Conservation (phyloP, 2,797 vertebrate genomes). For the Chelonia mydas region DNA sequence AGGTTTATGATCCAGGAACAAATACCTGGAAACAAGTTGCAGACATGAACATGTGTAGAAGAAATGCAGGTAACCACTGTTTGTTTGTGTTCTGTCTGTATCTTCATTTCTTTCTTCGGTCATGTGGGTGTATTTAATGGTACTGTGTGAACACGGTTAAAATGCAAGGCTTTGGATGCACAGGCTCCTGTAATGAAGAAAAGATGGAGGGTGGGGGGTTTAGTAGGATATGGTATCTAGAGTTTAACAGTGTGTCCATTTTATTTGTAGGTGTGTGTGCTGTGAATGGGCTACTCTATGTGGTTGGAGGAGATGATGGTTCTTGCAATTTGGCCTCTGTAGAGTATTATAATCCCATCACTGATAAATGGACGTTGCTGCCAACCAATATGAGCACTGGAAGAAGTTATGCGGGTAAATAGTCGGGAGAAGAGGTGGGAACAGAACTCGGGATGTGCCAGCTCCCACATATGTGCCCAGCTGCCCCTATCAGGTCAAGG, state of each 20-base stretch:
- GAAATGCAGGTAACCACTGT: constrained; percentile 89
- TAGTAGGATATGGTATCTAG: not conserved
- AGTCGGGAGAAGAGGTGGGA: not conserved
- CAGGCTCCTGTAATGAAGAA: not conserved
- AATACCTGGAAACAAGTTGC: constrained; percentile 94
- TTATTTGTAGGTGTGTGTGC: constrained; percentile 91
- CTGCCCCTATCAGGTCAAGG: not conserved
- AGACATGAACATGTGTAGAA: constrained; percentile 98
- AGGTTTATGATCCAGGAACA: constrained; percentile 91
- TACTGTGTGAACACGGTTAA: not conserved
- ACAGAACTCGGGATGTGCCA: not conserved
- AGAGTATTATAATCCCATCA: constrained; percentile 93
- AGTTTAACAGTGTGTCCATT: constrained; percentile 17
- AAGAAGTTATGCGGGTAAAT: constrained; percentile 93
- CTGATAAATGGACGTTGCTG: constrained; percentile 94
- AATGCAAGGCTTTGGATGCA: not conserved
- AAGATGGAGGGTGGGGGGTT: accelerated
- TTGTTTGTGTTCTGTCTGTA: not conserved
- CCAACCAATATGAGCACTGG: constrained; percentile 97
- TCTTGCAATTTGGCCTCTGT: constrained; percentile 96
- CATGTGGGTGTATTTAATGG: not conserved
- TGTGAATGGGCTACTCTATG: constrained; percentile 94
- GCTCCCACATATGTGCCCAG: not conserved
- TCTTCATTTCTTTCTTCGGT: not conserved
- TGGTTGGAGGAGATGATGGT: constrained; percentile 96